Conservation (phyloP, 2,797 vertebrate species). For the Simalia tracyae region DNA sequence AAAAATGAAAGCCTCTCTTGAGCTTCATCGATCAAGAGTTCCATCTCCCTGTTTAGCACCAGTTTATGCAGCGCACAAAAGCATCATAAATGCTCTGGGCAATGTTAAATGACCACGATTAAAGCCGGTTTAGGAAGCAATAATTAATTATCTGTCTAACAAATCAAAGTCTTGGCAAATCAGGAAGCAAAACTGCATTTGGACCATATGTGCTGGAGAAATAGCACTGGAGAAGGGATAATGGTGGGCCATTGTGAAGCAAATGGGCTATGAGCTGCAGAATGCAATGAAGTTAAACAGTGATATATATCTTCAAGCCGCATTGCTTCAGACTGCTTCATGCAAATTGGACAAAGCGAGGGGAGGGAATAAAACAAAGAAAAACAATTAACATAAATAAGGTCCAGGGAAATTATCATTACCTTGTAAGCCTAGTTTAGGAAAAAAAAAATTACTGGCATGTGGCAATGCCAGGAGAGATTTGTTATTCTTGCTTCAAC, state of each 20-base stretch:
- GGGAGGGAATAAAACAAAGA: too few relatives aligned
- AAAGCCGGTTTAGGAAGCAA: conserved; percentile 8
- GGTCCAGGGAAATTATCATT: background rate
- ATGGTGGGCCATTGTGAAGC: background rate
- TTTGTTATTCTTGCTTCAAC: background rate
- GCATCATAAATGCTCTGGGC: background rate
- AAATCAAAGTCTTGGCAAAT: conserved; percentile 27
- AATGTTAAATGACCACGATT: conserved; percentile 24
- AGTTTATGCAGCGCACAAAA: background rate
- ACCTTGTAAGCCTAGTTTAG: background rate
- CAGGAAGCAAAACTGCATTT: background rate
- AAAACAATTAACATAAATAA: background rate
- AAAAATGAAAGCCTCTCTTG: conserved; percentile 11
- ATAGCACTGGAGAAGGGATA: background rate
- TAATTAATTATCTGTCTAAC: conserved; percentile 28
- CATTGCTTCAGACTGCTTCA: background rate
- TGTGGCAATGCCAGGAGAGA: background rate
- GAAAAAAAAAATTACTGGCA: background rate
- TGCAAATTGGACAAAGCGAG: background rate
- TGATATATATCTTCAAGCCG: background rate
- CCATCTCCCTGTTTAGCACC: background rate
- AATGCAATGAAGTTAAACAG: background rate
- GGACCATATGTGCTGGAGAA: background rate
- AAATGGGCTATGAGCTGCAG: background rate
- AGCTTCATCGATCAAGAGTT: background rate